phyloP scores from a whole-genome alignment of 2,797 vertebrate species.

The Aphelocoma californica region DNA sequence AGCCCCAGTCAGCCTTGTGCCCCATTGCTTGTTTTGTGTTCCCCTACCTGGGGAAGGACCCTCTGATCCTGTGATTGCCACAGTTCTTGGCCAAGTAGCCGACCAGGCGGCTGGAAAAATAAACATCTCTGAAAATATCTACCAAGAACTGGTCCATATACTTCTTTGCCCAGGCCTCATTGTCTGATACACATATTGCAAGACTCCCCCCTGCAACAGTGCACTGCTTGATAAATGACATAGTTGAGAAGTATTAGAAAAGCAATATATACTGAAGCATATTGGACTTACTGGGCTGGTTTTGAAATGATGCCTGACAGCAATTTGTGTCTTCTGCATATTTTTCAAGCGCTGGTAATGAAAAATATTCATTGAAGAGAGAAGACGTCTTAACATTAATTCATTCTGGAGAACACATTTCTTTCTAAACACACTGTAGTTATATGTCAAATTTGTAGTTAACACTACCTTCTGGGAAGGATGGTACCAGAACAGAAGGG shows the following conservation, averaged over 20 bases:
- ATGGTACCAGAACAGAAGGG: too few species aligned
- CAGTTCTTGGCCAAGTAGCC: too few species aligned
- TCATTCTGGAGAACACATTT: not conserved
- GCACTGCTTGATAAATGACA: not conserved
- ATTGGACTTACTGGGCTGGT: not conserved
- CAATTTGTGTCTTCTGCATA: not conserved
- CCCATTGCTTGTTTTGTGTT: too few species aligned
- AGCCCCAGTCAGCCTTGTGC: too few species aligned
- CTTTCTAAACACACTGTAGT: not conserved
- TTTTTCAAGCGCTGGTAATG: not conserved
- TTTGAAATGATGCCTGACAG: not conserved
- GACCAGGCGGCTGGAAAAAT: too few species aligned
- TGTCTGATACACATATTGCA: too few species aligned
- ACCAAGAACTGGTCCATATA: too few species aligned
- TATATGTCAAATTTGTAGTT: not conserved
- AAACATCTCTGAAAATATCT: too few species aligned
- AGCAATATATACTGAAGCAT: not conserved
- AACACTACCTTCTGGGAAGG: not conserved
- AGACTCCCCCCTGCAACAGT: too few species aligned
- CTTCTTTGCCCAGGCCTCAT: too few species aligned
- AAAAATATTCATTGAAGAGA: accelerated
- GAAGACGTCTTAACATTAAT: not conserved
- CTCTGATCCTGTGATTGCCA: too few species aligned
- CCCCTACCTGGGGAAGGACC: too few species aligned
- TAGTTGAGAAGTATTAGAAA: not conserved